Evolutionary conservation across 2,113 vertebrate genomes (phyloP).

Genomic region (Tonatia bakeri): DNA sequence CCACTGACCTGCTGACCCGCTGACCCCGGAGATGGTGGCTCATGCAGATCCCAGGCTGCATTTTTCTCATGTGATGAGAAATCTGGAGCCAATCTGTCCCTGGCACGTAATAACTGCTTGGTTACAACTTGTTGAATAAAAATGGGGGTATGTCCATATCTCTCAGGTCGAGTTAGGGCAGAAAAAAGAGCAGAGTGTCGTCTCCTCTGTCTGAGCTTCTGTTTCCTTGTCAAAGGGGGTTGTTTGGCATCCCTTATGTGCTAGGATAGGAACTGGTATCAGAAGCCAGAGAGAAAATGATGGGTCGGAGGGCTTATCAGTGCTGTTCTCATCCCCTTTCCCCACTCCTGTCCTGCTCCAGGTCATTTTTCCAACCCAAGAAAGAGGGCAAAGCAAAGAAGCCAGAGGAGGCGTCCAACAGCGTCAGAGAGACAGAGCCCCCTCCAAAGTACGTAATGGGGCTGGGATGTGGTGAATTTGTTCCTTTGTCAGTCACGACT

Average conservation of each 20-base stretch:
- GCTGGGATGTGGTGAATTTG: too few relatives aligned
- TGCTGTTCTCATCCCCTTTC: neutral
- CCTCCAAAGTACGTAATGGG: conserved; percentile 46
- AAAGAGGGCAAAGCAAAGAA: conserved; percentile 78
- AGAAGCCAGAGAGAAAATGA: neutral
- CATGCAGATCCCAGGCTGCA: too few relatives aligned
- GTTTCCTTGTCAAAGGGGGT: neutral
- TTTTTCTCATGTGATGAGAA: neutral
- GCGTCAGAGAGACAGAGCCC: conserved; percentile 47
- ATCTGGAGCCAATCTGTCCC: neutral
- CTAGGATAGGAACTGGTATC: neutral
- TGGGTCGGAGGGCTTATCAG: neutral
- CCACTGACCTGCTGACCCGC: neutral
- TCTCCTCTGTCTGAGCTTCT: neutral
- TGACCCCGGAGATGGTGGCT: neutral
- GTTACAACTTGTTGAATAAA: neutral
- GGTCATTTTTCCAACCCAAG: conserved; percentile 89
- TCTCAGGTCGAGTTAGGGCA: neutral
- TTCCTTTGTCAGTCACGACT: neutral
- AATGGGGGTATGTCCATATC: too few relatives aligned
- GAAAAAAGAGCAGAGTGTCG: neutral
- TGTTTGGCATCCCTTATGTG: neutral
- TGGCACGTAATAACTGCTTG: neutral
- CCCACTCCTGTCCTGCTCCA: conserved; percentile 32
- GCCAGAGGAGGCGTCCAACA: conserved; percentile 64